Evolutionary conservation across 2,888 invertebrate species (phyloP).

Genomic region (Hypomecis punctinalis): DNA sequence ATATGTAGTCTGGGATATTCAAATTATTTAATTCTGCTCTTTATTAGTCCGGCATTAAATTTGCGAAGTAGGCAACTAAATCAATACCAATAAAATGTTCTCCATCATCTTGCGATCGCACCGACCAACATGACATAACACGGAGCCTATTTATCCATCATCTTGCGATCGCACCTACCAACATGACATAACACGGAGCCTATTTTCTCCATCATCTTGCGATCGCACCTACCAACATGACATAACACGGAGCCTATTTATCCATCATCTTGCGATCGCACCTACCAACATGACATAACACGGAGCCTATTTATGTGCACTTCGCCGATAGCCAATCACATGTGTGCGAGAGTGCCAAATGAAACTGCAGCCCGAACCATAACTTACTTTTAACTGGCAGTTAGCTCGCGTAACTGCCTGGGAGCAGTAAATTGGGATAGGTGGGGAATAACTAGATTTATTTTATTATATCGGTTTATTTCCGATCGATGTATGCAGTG

Average conservation of each 20-base stretch:
- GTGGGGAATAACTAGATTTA: slow-evolving; percentile 38
- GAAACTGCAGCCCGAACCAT: slow-evolving; percentile 32
- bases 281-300: too few relatives aligned
- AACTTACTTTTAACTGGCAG: slow-evolving; percentile 42
- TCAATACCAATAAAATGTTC: too few relatives aligned
- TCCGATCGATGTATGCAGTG: slow-evolving; percentile 14
- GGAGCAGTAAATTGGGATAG: slow-evolving; percentile 33
- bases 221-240: too few relatives aligned
- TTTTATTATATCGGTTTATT: slow-evolving; percentile 32
- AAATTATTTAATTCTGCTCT: too few relatives aligned
- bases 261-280: too few relatives aligned
- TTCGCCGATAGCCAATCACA: slow-evolving; percentile 32
- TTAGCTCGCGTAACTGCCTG: slow-evolving; percentile 34
- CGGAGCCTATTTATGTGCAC: slow-evolving; percentile 23
- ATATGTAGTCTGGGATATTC: too few relatives aligned
- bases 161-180: too few relatives aligned
- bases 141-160: slow-evolving; percentile 21
- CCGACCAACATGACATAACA: too few relatives aligned
- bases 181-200: neutral
- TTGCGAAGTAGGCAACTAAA: too few relatives aligned
- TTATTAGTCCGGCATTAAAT: too few relatives aligned
- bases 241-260: slow-evolving; percentile 10
- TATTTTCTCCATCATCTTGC: too few relatives aligned
- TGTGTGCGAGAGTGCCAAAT: slow-evolving; percentile 34
- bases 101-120: too few relatives aligned